These are phyloP conservation scores for Acronicta alni DNA, from an alignment of 2,888 invertebrate species.

Conservation along the genomic window DNA sequence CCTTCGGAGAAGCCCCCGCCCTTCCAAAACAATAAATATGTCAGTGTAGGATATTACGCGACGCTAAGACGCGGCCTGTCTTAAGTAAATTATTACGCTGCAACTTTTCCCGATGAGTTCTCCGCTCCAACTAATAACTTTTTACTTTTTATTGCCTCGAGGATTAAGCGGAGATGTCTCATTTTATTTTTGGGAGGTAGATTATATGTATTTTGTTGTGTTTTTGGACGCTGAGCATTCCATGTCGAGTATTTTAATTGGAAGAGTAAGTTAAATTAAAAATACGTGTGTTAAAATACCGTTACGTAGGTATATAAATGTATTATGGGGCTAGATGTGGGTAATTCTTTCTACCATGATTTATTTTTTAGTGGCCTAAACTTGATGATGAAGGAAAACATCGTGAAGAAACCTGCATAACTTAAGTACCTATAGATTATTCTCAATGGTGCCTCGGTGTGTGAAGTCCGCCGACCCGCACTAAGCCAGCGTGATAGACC, in stretches of 20 bases:
- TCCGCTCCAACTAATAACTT: constrained; percentile 82
- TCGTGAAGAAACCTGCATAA: too few species aligned
- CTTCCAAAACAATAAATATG: constrained; percentile 87
- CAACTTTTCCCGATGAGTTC: constrained; percentile 85
- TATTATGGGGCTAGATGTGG: too few species aligned
- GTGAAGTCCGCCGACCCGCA: too few species aligned
- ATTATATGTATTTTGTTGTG: constrained; percentile 53
- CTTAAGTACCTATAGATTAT: too few species aligned
- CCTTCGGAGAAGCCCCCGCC: constrained; percentile 70
- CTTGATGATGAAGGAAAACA: too few species aligned
- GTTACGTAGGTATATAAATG: too few species aligned
- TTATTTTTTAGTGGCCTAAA: too few species aligned
- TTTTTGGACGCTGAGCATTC: constrained; percentile 23
- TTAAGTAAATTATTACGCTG: constrained; percentile 86
- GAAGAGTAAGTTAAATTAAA: constrained; percentile 10
- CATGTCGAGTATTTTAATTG: constrained; percentile 35
- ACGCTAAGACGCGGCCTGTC: constrained; percentile 74
- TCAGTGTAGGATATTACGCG: constrained; percentile 86
- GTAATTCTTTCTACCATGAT: too few species aligned
- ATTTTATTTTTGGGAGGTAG: constrained; percentile 64
- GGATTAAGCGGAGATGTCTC: constrained; percentile 71
- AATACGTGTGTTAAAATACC: background rate
- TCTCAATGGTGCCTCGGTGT: too few species aligned
- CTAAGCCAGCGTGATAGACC: too few species aligned
- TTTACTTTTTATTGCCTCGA: constrained; percentile 81